Evolutionary conservation across 1,140 invertebrate genomes (phyloP), one percentile per base, ranked within the genome.

Genomic region (Pantala flavescens): DNA sequence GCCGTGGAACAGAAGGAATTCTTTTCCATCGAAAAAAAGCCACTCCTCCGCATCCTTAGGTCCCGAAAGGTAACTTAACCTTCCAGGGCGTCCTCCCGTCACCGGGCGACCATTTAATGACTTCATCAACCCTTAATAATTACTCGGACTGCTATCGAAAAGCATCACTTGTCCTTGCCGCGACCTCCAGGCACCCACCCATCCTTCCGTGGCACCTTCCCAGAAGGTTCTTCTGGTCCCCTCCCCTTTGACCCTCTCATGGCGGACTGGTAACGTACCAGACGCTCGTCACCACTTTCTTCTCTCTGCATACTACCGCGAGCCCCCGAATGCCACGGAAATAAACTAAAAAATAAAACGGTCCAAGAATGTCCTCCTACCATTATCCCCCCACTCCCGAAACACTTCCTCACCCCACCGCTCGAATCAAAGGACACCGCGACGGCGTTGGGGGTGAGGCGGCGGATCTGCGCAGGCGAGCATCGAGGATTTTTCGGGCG

Each of bases 21-120:
- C 28, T 36, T 36, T 36, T 36, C 28, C 28, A 5, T 9, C 28
- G 2, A 36, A 9, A 36, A 36, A 36, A 36, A 36, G 9, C 2
- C 28, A 36, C 28, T 36, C 28, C 28, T 36, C 28, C 28, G 9
- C 28, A 36, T 36, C 28, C 28, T 9, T 36, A 9, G 28, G 28
- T 36, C 28, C 28, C 28, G 9, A 36, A 36, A 36, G 28, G 28
- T 36, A 36, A 36, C 28, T 36, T 36, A 36, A 36, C 28, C 28
- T 36, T 36, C 28, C 28, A 36, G 28, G 28, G 28, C 28, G 28
- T 36, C 28, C 28, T 36, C 28, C 28, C 28, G 28, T 36, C 49
- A 63, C 49, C 49, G n/a, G 49, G 49, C 49, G 49, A 63, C 49
- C 49, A 63, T 63, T 63, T 63, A 63, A 63, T 63, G 49, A 63